phyloP scores from a whole-genome alignment of 1,140 invertebrate genomes.

The Aphidius ervi region DNA sequence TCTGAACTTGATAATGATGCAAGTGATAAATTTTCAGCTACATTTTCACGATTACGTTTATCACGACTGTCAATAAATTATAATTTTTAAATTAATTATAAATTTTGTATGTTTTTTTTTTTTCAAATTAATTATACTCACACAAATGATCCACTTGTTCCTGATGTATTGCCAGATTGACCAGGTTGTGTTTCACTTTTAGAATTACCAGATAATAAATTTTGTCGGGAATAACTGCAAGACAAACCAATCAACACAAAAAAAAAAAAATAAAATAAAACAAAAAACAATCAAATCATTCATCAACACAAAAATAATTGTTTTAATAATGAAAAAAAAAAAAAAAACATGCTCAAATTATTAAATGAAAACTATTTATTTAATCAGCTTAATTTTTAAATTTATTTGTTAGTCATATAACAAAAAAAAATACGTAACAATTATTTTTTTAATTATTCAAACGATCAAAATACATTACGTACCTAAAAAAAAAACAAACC shows the following conservation, averaged over 20 bases:
- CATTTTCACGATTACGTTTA: constrained; percentile 42
- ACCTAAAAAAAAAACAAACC: too few relatives aligned
- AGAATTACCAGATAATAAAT: constrained; percentile 69
- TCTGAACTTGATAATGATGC: constrained; percentile 30
- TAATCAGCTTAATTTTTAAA: too few relatives aligned
- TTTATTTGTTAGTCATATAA: too few relatives aligned
- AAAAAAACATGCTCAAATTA: too few relatives aligned
- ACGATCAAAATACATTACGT: too few relatives aligned
- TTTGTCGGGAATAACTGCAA: constrained; percentile 79
- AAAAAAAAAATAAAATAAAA: neutral
- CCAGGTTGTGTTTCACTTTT: constrained; percentile 51
- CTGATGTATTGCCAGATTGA: constrained; percentile 30
- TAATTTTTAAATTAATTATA: neutral
- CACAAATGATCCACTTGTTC: constrained; percentile 30
- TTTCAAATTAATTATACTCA: constrained; percentile 22
- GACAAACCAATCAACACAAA: constrained; percentile 21
- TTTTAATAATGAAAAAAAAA: neutral
- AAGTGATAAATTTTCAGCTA: constrained; percentile 34
- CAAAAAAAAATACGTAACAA: too few relatives aligned
- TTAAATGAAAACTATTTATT: too few relatives aligned
- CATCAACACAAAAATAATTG: neutral
- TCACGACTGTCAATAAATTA: constrained; percentile 28
- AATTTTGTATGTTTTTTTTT: neutral
- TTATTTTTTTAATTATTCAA: too few relatives aligned
- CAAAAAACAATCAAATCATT: neutral